phyloP scores from a whole-genome alignment of 2,113 vertebrate genomes.

The Grammomys dolichurus region DNA sequence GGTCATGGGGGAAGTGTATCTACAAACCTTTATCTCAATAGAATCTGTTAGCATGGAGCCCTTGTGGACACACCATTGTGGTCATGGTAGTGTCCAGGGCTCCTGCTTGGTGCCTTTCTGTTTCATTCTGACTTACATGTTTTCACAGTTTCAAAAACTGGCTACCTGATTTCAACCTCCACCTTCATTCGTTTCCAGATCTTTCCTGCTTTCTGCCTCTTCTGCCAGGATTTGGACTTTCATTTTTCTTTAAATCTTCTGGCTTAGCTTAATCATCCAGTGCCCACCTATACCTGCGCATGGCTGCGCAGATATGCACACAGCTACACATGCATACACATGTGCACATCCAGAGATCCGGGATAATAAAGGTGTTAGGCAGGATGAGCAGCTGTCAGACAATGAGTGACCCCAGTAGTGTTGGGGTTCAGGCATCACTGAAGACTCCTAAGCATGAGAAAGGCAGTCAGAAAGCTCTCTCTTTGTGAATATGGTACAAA shows the following conservation, averaged over 20 bases:
- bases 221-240: background rate
- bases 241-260: background rate
- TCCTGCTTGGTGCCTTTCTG: background rate
- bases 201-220: background rate
- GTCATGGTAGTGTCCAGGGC: background rate
- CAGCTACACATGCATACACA: background rate
- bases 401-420: background rate
- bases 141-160: background rate
- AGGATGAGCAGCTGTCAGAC: background rate
- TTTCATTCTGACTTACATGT: background rate
- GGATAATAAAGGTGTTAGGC: background rate
- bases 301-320: background rate
- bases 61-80: background rate
- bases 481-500: background rate
- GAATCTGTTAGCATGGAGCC: background rate
- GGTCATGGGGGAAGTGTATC: background rate
- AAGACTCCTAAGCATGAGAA: background rate
- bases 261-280: background rate
- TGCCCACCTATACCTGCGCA: background rate
- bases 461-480: background rate
- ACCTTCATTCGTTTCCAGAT: background rate
- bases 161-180: background rate
- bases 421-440: background rate
- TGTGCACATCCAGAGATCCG: background rate
- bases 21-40: background rate